Base-by-base conservation (phyloP, 2,113 vertebrate genomes). In the Odocoileus virginianus region DNA sequence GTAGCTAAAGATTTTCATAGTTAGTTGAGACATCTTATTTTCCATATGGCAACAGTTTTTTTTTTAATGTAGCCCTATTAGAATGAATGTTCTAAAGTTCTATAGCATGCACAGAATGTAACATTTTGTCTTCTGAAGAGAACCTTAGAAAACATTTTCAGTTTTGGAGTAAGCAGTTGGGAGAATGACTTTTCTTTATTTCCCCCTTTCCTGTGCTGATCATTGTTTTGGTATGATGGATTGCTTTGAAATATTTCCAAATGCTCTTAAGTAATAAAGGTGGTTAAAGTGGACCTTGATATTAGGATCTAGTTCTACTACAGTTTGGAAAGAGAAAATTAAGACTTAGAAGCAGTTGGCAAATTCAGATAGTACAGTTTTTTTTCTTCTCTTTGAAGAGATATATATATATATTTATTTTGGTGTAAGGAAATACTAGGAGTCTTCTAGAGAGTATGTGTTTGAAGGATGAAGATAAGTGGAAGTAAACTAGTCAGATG, bases 401-500 rank as follows among this genome's bases (percentile, higher is more conserved):
- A 67, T 0, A 83, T 14, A 93, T 81, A 93, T 81, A 87, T 96
- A 67, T 52, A 96, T 91, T 83, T 23, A 91, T 95, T 96, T 96
- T 78, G 47, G 89, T 58, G 25, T 83, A 82, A 86, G 30, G 58
- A 91, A 93, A 91, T 85, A 91, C 28, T 71, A 23, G 23, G 57
- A 74, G 84, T 97, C n/a, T 83, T 96, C 54, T 67, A 94, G 50
- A 78, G 17, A 74, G 12, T 17, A 40, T 87, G 85, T 61, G 6
- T 97, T 94, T 96, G 54, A 91, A 97, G 33, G 55, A 60, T 91
- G 43, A 95, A 95, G 47, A 95, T 86, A 89, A 96, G 23, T 7
- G 23, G 17, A 91, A 82, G 33, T 85, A 92, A 93, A 57, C 8
- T 45, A 85, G 89, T 50, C 54, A 95, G 64, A 93, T 89, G 47